These are phyloP conservation scores for Grapholita molesta DNA, from an alignment of 1,140 invertebrate species.

Conservation along the genomic window DNA sequence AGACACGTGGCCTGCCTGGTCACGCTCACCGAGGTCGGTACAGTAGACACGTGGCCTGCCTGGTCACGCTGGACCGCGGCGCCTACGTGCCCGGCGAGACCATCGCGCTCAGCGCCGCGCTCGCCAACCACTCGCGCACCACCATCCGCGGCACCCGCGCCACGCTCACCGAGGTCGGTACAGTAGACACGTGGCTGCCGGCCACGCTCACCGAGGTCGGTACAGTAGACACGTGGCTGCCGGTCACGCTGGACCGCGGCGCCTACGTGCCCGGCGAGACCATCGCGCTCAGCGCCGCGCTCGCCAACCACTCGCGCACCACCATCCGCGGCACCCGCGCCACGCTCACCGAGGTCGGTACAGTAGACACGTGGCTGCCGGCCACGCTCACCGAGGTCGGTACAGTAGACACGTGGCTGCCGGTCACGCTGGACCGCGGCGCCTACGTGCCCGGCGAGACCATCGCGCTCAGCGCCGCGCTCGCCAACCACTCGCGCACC, in stretches of 20 bases:
- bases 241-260: too few species aligned
- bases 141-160: slow-evolving; percentile 72
- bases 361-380: slow-evolving; percentile 82
- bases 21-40: too few species aligned
- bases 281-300: slow-evolving; percentile 88
- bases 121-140: neutral
- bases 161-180: slow-evolving; percentile 85
- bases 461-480: slow-evolving; percentile 89
- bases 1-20: too few species aligned
- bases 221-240: too few species aligned
- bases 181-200: slow-evolving; percentile 39
- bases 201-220: slow-evolving; percentile 88
- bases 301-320: slow-evolving; percentile 88
- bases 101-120: slow-evolving; percentile 47
- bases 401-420: too few species aligned
- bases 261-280: slow-evolving; percentile 88
- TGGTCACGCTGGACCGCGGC: too few species aligned
- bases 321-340: slow-evolving; percentile 85
- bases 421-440: slow-evolving; percentile 68
- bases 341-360: slow-evolving; percentile 83
- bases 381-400: slow-evolving; percentile 88
- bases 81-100: neutral
- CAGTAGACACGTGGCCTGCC: too few species aligned
- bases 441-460: slow-evolving; percentile 93
- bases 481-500: slow-evolving; percentile 88